Percentiles rank a stretch among this genome's conserved stretches.
phyloP scores from a whole-genome alignment of 2,797 vertebrate species.

The Peromyscus melanophrys region DNA sequence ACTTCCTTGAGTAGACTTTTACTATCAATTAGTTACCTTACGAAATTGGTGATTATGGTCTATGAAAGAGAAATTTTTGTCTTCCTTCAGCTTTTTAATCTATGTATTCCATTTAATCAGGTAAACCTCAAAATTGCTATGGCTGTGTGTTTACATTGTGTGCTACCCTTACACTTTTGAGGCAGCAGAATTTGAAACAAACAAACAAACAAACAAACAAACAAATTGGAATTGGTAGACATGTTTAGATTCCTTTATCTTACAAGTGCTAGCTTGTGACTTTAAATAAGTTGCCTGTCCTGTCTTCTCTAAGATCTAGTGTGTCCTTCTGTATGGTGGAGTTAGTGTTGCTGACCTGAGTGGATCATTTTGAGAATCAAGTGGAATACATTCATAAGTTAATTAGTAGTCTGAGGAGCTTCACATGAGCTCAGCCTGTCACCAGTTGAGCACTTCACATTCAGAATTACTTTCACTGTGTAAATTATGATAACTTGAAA shows the following conservation, averaged over 20 bases:
- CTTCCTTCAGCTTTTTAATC: conserved; percentile 33
- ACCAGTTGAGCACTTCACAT: conserved; percentile 1
- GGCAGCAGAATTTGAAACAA: not conserved
- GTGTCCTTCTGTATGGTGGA: not conserved
- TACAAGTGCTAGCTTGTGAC: not conserved
- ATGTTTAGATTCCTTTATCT: not conserved
- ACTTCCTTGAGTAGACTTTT: conserved; percentile 50
- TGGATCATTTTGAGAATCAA: conserved; percentile 54
- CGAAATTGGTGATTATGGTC: not conserved
- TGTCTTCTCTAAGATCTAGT: not conserved
- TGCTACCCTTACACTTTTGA: not conserved
- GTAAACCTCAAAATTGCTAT: conserved; percentile 39
- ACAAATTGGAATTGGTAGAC: conserved; percentile 4
- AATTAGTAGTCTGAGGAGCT: conserved; percentile 18
- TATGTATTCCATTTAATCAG: conserved; percentile 4
- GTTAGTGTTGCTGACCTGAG: not conserved
- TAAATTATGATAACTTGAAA: conserved; percentile 68
- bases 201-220: not conserved
- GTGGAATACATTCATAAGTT: not conserved
- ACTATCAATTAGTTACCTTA: conserved; percentile 14
- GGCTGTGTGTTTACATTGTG: not conserved
- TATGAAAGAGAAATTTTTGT: not conserved
- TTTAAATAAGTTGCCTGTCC: conserved; percentile 7
- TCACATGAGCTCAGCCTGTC: not conserved
- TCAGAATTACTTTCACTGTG: conserved; percentile 31